Percentiles rank a stretch among this genome's conserved stretches.
Conservation (phyloP, 1,140 invertebrate genomes). For the Pseudoatta argentina region DNA sequence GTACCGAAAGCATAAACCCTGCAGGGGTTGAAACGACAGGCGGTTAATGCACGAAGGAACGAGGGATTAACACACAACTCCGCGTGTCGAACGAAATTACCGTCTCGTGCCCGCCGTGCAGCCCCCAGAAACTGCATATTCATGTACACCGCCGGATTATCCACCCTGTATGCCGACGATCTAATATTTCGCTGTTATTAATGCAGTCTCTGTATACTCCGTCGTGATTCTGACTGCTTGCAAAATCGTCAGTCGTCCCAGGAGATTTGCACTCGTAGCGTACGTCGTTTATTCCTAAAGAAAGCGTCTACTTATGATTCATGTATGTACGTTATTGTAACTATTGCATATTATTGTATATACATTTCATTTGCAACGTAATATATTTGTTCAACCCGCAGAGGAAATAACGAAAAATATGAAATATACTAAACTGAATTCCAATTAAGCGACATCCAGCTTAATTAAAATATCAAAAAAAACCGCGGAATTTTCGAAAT, state of each 20-base stretch:
- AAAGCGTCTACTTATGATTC: constrained; percentile 24
- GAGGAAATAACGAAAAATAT: neutral
- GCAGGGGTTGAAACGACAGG: constrained; percentile 11
- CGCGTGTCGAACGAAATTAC: constrained; percentile 66
- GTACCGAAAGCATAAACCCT: neutral
- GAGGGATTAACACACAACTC: constrained; percentile 62
- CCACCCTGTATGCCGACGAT: constrained; percentile 48
- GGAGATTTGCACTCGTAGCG: constrained; percentile 10
- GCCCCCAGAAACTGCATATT: constrained; percentile 64
- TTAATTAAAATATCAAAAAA: neutral
- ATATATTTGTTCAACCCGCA: neutral
- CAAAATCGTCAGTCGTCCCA: constrained; percentile 23
- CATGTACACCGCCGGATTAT: constrained; percentile 47
- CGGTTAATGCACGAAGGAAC: constrained; percentile 57
- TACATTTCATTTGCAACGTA: neutral
- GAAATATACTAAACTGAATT: neutral
- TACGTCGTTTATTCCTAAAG: constrained; percentile 27
- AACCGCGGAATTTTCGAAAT: neutral
- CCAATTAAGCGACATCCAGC: neutral
- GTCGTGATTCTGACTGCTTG: constrained; percentile 46
- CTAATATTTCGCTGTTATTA: constrained; percentile 63
- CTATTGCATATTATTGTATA: neutral
- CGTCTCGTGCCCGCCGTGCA: constrained; percentile 18
- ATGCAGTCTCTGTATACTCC: constrained; percentile 43
- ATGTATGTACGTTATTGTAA: neutral